Percentiles rank a stretch among this genome's conserved stretches.
Evolutionary conservation across 2,113 vertebrate genomes (phyloP).

Genomic region (Xiphophorus hellerii): DNA sequence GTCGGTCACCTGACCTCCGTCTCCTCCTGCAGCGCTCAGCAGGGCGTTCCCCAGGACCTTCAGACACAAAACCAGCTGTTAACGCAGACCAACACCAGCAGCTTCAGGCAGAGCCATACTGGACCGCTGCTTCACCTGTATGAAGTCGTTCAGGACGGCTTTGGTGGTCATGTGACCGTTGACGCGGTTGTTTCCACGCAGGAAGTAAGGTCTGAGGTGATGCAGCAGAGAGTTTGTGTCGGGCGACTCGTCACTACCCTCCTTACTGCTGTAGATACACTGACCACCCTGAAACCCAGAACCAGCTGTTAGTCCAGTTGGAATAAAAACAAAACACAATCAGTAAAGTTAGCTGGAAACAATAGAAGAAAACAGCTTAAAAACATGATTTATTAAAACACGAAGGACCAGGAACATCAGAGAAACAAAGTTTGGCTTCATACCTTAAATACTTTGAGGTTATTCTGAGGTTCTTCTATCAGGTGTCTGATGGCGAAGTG

Average conservation of each 20-base stretch:
- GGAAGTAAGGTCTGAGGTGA: slow-evolving; percentile 93
- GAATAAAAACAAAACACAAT: background rate
- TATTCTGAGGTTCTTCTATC: slow-evolving; percentile 97
- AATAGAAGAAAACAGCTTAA: background rate
- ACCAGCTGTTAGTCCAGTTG: background rate
- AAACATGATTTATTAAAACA: background rate
- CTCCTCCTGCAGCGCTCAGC: slow-evolving; percentile 83
- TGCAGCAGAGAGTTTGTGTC: slow-evolving; percentile 87
- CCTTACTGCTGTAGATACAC: slow-evolving; percentile 92
- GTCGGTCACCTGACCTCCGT: slow-evolving; percentile 70
- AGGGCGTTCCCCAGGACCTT: slow-evolving; percentile 85
- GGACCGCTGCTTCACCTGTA: slow-evolving; percentile 73
- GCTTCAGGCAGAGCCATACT: background rate
- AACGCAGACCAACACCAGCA: background rate
- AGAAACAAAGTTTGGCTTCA: slow-evolving; percentile 18
- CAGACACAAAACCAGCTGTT: background rate
- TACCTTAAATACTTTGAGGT: slow-evolving; percentile 99
- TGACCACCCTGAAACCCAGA: slow-evolving; percentile 86
- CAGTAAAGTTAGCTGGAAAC: no score
- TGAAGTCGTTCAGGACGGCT: slow-evolving; percentile 88
- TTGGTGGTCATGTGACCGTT: slow-evolving; percentile 83
- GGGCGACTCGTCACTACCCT: slow-evolving; percentile 83
- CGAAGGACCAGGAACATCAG: background rate
- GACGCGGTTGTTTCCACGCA: slow-evolving; percentile 84
- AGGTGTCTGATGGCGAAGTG: slow-evolving; percentile 94